Base-by-base conservation (phyloP, 2,797 vertebrate genomes). In the Adrianichthys oophorus region DNA sequence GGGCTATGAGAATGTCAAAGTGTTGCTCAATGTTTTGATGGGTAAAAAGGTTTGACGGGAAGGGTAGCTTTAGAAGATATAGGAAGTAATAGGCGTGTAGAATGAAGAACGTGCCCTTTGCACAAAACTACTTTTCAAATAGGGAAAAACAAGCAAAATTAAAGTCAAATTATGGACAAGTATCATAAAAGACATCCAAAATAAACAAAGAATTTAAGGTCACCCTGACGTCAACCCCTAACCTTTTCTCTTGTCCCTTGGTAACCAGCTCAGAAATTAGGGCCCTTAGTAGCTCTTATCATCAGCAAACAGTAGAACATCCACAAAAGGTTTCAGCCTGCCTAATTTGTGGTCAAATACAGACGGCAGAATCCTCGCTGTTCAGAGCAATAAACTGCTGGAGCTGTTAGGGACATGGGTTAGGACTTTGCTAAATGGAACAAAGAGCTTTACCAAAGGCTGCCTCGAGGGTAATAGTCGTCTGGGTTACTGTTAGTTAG, bases 261-360 rank as follows among this genome's bases (percentile, higher is more conserved):
- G 61, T 63, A 56, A 64, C 17, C 45, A 55, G 59, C 63, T 59
- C 56, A 74, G 70, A 52, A 57, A 52, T 56, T 32, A 41, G 26
- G 21, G 69, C 71, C 82, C 18, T 60, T 60, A 74, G 69, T 21
- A 1, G 59, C 18, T 79, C 89, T 92, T 93, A 92, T 93, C 90
- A 74, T 75, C 67, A 4, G 52, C 72, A 76, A 85, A 86, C 90
- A 92, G 91, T 71, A 85, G 68, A 85, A 75, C 44, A 47, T 67
- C 70, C 81, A 91, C 89, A 90, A 90, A 90, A 70, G 75, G 73
- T 66, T 53, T 56, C 72, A 74, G 89, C 87, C 81, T 71, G 65
- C 62, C 82, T 91, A 89, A 92, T 92, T 90, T 90, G 78, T 83
- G 79, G 76, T 86, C 88, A 85, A 90, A 92, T 88, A 92, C 82